phyloP scores from a whole-genome alignment of 2,888 invertebrate species.

The Phania funesta region DNA sequence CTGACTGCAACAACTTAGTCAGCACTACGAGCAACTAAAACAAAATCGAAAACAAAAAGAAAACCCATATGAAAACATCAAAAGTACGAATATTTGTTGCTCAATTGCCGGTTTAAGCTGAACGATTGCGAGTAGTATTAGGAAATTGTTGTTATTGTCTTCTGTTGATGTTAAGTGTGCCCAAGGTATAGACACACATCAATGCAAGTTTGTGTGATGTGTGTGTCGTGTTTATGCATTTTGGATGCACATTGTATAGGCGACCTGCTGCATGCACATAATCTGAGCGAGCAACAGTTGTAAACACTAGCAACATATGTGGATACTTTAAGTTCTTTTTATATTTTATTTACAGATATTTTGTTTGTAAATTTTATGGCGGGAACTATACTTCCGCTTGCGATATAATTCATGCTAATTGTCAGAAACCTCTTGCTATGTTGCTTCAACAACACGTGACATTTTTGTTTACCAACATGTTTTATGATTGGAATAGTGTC shows the following conservation, averaged over 20 bases:
- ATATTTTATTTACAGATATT: background rate
- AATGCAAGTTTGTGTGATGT: background rate
- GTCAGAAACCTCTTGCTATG: background rate
- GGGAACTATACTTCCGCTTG: constrained; percentile 64
- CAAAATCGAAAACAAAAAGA: background rate
- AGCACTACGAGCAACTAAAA: constrained; percentile 40
- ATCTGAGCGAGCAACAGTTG: constrained; percentile 48
- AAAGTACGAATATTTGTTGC: constrained; percentile 30
- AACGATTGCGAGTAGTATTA: constrained; percentile 29
- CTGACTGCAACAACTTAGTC: constrained; percentile 24
- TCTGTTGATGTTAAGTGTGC: constrained; percentile 33
- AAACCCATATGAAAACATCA: background rate
- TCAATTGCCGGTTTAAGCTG: constrained; percentile 58
- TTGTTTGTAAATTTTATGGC: constrained; percentile 54
- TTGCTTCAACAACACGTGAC: constrained; percentile 37
- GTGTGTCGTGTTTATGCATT: constrained; percentile 22
- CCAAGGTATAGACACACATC: background rate
- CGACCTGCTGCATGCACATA: constrained; percentile 13
- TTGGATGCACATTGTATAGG: constrained; percentile 23
- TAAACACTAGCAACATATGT: constrained; percentile 38
- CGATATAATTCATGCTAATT: constrained; percentile 8
- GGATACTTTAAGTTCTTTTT: background rate
- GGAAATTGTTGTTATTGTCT: constrained; percentile 25
- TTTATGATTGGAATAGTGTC: background rate
- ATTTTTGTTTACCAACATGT: constrained; percentile 36